These are phyloP conservation scores for Babylonia areolata DNA, from an alignment of 1,140 invertebrate species.

Conservation along the genomic window DNA sequence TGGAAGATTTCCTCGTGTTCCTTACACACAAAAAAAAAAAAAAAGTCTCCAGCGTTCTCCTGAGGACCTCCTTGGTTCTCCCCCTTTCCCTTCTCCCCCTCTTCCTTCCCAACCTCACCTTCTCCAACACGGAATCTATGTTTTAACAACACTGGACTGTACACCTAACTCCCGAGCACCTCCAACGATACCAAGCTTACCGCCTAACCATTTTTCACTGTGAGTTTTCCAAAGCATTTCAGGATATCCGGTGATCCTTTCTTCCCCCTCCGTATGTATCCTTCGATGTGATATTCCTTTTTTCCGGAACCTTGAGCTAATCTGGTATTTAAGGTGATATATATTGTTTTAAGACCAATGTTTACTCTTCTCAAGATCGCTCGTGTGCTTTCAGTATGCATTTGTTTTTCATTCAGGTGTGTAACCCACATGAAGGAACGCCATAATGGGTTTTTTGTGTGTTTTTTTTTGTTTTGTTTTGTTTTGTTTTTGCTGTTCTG, in stretches of 20 bases:
- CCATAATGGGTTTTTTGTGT: no score
- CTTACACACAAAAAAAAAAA: neutral
- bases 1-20: neutral
- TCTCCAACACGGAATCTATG: neutral
- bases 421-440: no score
- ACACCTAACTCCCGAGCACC: neutral
- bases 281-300: neutral
- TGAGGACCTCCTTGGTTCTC: no score
- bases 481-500: no score
- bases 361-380: no score
- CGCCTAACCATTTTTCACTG: neutral
- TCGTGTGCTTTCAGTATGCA: no score
- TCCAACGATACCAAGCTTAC: neutral
- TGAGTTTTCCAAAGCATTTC: neutral
- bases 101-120: neutral
- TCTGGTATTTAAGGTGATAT: no score
- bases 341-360: no score
- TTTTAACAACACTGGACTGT: neutral
- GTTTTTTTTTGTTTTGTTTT: no score
- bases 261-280: neutral
- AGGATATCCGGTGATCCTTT: neutral
- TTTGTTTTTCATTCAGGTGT: no score
- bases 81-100: neutral
- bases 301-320: neutral
- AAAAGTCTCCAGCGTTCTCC: no score